phyloP scores from a whole-genome alignment of 2,888 invertebrate genomes.

The Ormyrus rosae region DNA sequence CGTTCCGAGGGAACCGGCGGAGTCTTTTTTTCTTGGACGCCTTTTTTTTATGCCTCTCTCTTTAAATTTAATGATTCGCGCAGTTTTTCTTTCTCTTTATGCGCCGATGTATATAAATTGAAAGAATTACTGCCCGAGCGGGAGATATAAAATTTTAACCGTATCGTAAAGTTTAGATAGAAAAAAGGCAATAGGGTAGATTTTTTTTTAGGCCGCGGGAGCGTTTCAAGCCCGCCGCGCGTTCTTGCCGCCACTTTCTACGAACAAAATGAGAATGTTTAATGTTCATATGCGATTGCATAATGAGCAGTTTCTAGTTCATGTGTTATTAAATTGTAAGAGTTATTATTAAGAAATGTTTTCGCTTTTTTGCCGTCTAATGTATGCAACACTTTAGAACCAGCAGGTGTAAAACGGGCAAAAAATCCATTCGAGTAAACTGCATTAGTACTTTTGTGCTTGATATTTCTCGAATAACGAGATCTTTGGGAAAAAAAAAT shows the following conservation, averaged over 20 bases:
- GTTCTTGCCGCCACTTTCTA: neutral
- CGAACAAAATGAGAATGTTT: neutral
- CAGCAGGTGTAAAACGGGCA: neutral
- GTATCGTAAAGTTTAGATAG: constrained; percentile 17
- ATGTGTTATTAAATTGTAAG: constrained; percentile 3
- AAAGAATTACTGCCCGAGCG: neutral
- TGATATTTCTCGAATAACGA: neutral
- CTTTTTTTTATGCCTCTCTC: neutral
- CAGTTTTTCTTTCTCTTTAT: neutral
- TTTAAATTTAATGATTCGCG: constrained; percentile 3
- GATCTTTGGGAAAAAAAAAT: neutral
- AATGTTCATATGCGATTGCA: neutral
- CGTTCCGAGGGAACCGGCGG: neutral
- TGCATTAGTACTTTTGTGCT: neutral
- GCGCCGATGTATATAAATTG: constrained; percentile 12
- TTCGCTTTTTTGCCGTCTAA: too few species aligned
- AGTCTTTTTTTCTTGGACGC: neutral
- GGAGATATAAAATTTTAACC: neutral
- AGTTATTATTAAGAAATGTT: too few species aligned
- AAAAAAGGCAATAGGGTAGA: neutral
- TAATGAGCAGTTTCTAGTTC: constrained; percentile 5
- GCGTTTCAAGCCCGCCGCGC: too few species aligned
- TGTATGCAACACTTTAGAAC: too few species aligned
- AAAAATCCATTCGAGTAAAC: neutral
- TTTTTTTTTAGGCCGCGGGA: neutral